Evolutionary conservation across 2,113 vertebrate species (phyloP).

Genomic region (Lanius collurio): DNA sequence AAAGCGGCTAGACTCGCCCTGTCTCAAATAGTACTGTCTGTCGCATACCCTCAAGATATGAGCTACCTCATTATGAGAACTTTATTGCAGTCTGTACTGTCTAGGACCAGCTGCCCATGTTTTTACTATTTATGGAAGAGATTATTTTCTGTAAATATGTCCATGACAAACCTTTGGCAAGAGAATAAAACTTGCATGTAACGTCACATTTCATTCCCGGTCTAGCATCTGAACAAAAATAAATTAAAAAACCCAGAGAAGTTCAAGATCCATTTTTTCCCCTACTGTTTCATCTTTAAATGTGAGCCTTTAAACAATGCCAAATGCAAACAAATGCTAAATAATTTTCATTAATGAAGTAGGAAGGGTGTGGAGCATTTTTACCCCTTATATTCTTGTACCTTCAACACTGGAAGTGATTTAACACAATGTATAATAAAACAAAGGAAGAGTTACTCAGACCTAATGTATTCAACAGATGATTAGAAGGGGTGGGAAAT

Average conservation of each 20-base stretch:
- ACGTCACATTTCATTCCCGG: slow-evolving; percentile 53
- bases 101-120: not conserved
- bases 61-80: not conserved
- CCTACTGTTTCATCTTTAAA: slow-evolving; percentile 13
- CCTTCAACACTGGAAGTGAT: slow-evolving; percentile 24
- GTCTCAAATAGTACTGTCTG: not conserved
- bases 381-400: slow-evolving; percentile 38
- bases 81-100: not conserved
- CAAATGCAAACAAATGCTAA: slow-evolving; percentile 51
- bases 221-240: slow-evolving; percentile 44
- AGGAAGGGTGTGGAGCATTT: slow-evolving; percentile 20
- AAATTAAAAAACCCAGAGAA: slow-evolving; percentile 27
- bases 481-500: slow-evolving; percentile 27
- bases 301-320: not conserved
- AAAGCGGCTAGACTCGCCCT: not conserved
- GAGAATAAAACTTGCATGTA: slow-evolving; percentile 36
- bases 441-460: slow-evolving; percentile 68
- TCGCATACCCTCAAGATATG: not conserved
- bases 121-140: slow-evolving; percentile 64
- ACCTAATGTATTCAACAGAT: slow-evolving; percentile 35
- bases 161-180: slow-evolving; percentile 37
- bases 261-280: not conserved
- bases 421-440: slow-evolving; percentile 45
- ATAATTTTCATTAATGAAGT: slow-evolving; percentile 25
- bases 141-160: slow-evolving; percentile 59